Evolutionary conservation across 2,888 invertebrate genomes (phyloP), one percentile per base, ranked within the genome.

Genomic region (Pheosia tremula): DNA sequence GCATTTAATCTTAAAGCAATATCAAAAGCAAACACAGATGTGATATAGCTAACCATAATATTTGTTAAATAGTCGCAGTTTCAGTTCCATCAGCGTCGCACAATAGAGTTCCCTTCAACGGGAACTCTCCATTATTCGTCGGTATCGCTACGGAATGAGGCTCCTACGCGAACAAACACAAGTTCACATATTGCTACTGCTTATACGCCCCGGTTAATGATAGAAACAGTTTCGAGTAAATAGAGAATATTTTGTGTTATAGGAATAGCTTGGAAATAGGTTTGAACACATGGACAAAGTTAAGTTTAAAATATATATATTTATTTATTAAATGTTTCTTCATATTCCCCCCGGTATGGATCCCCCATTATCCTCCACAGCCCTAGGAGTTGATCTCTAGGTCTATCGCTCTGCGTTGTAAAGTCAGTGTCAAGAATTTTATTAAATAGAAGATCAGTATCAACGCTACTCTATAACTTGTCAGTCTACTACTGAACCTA

Each of bases 161-260:
- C 55, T 24, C 56, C 57, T 50, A 56, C 56, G 38, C 10, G 59
- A 58, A 59, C 57, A 62, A 62, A 62, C 61, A 62, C 52, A 57
- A 59, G 47, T 62, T 62, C 54, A 60, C 45, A 58, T 61, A 54
- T 57, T 64, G 58, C 55, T 64, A 59, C 37, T 60, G 61, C 59
- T 59, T 57, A 61, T 37, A 52, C 61, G 41, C 56, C 10, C 41
- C 50, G 41, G 56, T 59, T 60, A 56, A 58, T 56, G 54, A 24
- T 24, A 24, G 50, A 24, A 24, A 9, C 24, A 24, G 50, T 50
- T 50, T 24, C 13, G 5, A 10, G n/a, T 24, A 50, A 24, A 50
- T 24, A 50, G 47, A 47, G n/a, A 47, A 47, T 47, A 45, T 43
- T 39, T 39, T 39, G 43, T 43, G 45, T 47, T 11, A 24, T 24